A percentile compares a stretch with the other conserved stretches of the same genome.
Evolutionary conservation across 2,113 vertebrate species (phyloP).

Genomic region (Addax nasomaculatus): DNA sequence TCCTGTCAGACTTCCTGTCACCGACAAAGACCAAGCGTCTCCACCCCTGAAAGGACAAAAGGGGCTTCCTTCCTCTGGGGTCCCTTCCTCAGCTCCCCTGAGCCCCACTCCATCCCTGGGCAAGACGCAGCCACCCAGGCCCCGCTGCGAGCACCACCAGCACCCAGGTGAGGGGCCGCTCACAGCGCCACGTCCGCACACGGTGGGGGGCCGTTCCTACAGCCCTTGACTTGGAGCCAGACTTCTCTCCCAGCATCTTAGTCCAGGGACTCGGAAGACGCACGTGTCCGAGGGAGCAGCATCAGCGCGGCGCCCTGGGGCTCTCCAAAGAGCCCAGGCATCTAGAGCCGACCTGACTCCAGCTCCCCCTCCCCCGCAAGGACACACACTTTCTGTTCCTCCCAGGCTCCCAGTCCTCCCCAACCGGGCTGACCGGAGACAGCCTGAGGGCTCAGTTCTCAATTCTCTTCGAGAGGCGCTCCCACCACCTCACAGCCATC

Average conservation of each 20-base stretch:
- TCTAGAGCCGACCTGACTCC: neutral
- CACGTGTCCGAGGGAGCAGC: neutral
- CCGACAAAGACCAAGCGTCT: neutral
- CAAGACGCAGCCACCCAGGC: neutral
- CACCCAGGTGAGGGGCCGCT: neutral
- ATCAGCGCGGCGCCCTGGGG: neutral
- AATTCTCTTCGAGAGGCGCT: neutral
- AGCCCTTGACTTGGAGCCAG: neutral
- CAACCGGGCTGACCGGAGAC: accelerated
- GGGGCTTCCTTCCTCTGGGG: neutral
- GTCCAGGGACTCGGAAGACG: neutral
- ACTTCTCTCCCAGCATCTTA: neutral
- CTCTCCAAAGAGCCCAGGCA: neutral
- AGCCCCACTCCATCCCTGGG: neutral
- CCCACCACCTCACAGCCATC: neutral
- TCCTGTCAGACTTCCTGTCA: neutral
- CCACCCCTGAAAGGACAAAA: neutral
- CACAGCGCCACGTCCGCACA: neutral
- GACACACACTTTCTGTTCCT: neutral
- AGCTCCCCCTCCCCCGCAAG: neutral
- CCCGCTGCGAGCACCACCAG: accelerated
- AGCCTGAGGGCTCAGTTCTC: neutral
- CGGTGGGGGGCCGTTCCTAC: too few relatives aligned
- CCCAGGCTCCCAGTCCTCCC: neutral
- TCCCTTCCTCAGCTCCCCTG: neutral